Evolutionary conservation across 2,888 invertebrate species (phyloP).

Genomic region (Pachliopta kotzebuea): DNA sequence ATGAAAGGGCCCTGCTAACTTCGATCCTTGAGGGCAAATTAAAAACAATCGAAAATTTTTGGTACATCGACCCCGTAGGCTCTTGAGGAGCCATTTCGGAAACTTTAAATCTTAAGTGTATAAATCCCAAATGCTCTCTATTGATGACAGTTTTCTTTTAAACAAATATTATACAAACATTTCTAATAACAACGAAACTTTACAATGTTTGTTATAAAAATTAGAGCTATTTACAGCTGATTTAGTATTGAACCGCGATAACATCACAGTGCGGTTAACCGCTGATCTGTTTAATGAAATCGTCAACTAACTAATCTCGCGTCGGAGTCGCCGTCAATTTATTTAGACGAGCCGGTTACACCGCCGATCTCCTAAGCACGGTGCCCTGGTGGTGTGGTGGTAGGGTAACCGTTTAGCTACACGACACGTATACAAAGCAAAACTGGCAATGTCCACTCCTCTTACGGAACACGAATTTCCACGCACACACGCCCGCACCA

Average conservation of each 20-base stretch:
- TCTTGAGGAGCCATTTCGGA: not conserved
- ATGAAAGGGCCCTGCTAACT: conserved; percentile 67
- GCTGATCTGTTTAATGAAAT: conserved; percentile 54
- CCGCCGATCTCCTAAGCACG: conserved; percentile 56
- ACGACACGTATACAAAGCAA: conserved; percentile 68
- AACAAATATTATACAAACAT: too few species aligned
- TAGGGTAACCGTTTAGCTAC: conserved; percentile 39
- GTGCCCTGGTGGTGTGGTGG: conserved; percentile 27
- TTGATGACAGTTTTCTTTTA: too few species aligned
- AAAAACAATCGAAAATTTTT: conserved; percentile 21
- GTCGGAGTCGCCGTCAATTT: conserved; percentile 57
- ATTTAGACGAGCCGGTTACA: conserved; percentile 65
- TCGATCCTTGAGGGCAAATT: conserved; percentile 41
- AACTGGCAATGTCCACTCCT: conserved; percentile 69
- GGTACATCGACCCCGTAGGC: conserved; percentile 14
- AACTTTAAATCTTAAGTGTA: too few species aligned
- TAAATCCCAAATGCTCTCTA: too few species aligned
- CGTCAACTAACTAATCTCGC: conserved; percentile 51
- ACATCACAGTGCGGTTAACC: conserved; percentile 37
- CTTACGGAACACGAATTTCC: conserved; percentile 72
- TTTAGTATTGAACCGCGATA: conserved; percentile 6
- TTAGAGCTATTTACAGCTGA: conserved; percentile 2
- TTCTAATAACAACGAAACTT: too few species aligned
- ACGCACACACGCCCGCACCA: conserved; percentile 62
- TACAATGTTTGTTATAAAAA: too few species aligned